A percentile compares a stretch with the other conserved stretches of the same genome.
phyloP scores from a whole-genome alignment of 2,113 vertebrate genomes.

The Meleagris gallopavo region DNA sequence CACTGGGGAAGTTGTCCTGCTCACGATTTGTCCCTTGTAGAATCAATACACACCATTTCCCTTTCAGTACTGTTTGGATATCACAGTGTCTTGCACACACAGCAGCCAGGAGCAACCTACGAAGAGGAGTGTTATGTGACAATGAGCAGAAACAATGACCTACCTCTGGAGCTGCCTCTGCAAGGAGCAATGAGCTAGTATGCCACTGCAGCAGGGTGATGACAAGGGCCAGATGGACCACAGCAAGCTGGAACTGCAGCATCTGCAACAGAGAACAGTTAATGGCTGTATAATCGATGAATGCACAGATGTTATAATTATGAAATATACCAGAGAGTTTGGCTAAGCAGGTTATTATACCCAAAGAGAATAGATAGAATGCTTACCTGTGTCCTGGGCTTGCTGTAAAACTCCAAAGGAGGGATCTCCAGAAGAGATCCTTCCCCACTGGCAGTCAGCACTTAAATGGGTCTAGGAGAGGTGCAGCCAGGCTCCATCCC shows the following conservation, averaged over 20 bases:
- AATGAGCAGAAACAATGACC: neutral
- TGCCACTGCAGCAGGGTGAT: slow-evolving; percentile 67
- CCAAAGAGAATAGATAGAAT: too few relatives aligned
- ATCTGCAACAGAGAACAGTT: slow-evolving; percentile 71
- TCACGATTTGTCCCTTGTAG: neutral
- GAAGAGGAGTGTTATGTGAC: neutral
- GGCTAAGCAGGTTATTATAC: too few relatives aligned
- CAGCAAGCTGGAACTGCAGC: slow-evolving; percentile 67
- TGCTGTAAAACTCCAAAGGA: too few relatives aligned
- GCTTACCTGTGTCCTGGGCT: too few relatives aligned
- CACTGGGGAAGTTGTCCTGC: neutral
- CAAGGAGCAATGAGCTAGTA: slow-evolving; percentile 21
- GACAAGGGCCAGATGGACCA: slow-evolving; percentile 61
- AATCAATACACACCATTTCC: rapidly evolving
- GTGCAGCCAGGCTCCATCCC: too few relatives aligned
- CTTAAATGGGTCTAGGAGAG: too few relatives aligned
- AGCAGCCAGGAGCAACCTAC: neutral
- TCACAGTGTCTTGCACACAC: rapidly evolving
- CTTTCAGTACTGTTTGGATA: neutral
- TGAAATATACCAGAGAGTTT: too few relatives aligned
- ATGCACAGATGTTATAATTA: too few relatives aligned
- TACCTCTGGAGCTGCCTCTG: slow-evolving; percentile 68
- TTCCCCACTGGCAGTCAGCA: too few relatives aligned
- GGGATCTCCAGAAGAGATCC: too few relatives aligned
- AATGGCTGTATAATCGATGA: neutral